phyloP scores from a whole-genome alignment of 2,797 vertebrate species.

The Xyrichtys novacula region DNA sequence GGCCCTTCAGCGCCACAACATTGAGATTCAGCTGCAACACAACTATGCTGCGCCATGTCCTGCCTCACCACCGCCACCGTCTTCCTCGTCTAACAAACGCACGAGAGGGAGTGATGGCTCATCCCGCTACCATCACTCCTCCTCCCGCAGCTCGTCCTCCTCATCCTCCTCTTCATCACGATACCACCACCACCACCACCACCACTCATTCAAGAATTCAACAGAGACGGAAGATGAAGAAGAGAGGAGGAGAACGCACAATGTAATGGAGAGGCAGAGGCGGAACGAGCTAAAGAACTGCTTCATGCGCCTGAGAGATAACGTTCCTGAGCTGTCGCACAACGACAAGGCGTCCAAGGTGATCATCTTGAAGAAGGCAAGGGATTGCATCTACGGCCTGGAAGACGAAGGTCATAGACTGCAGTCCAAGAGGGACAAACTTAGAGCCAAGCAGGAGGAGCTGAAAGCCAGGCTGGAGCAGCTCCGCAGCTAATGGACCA shows the following conservation, averaged over 20 bases:
- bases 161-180: constrained; percentile 14
- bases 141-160: constrained; percentile 47
- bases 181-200: constrained; percentile 45
- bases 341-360: constrained; percentile 90
- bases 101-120: constrained; percentile 55
- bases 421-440: constrained; percentile 65
- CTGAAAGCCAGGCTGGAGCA: constrained; percentile 75
- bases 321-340: constrained; percentile 85
- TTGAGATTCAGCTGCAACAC: constrained; percentile 87
- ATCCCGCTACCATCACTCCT: constrained; percentile 32
- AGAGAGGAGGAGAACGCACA: constrained; percentile 85
- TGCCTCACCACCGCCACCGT: constrained; percentile 68
- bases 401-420: constrained; percentile 74
- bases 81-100: constrained; percentile 72
- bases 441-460: constrained; percentile 73
- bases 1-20: constrained; percentile 73
- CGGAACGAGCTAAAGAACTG: constrained; percentile 88
- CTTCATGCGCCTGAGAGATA: constrained; percentile 83
- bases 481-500: constrained; percentile 68
- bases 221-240: constrained; percentile 83
- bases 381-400: constrained; percentile 82
- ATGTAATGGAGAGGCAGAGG: constrained; percentile 88
- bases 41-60: constrained; percentile 88
- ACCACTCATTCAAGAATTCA: constrained; percentile 43
- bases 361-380: constrained; percentile 86